These are phyloP conservation scores for Ctenoplectra terminalis DNA, from an alignment of 1,140 invertebrate species.

Conservation along the genomic window DNA sequence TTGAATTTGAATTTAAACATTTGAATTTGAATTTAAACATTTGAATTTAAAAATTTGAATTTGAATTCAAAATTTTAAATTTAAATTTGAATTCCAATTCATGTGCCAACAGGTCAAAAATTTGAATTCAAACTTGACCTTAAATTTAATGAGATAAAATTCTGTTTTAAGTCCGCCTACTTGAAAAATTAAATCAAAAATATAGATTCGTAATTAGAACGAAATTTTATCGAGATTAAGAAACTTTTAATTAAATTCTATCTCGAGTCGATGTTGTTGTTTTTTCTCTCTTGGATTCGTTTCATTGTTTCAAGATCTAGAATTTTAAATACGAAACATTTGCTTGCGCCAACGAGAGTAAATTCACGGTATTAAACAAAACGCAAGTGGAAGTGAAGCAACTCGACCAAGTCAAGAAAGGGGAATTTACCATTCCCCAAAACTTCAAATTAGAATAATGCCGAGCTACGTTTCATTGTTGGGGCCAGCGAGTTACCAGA, in stretches of 20 bases:
- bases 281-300: neutral
- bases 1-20: too few species aligned
- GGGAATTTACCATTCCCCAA: neutral
- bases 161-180: neutral
- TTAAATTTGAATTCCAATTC: neutral
- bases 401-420: neutral
- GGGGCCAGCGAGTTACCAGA: neutral
- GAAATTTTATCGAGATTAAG: neutral
- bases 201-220: neutral
- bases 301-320: neutral
- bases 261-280: too few species aligned
- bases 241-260: constrained; percentile 17
- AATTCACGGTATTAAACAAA: constrained; percentile 15
- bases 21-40: too few species aligned
- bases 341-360: too few species aligned
- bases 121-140: too few species aligned
- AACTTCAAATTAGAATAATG: constrained; percentile 47
- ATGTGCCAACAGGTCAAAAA: too few species aligned
- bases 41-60: too few species aligned
- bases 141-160: too few species aligned
- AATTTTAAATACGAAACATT: neutral
- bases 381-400: constrained; percentile 2
- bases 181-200: neutral
- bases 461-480: constrained; percentile 9
- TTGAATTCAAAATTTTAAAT: neutral